Base-by-base conservation (phyloP, 2,888 invertebrate species). In the Caenorhabditis sp. region DNA sequence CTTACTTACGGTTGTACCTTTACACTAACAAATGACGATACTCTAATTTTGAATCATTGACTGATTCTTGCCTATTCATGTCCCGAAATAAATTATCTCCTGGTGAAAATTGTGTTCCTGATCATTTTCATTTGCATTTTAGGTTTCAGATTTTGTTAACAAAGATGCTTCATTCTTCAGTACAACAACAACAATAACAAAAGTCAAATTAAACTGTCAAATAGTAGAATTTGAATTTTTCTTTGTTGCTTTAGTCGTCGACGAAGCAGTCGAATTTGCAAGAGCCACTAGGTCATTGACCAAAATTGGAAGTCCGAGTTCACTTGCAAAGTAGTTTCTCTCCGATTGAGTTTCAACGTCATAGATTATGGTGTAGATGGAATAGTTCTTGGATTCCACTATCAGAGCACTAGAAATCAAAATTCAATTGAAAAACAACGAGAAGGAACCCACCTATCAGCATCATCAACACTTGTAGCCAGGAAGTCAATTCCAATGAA, bases 401-500 rank as follows among this genome's bases (percentile, higher is more conserved):
- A 77, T 64, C 20, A 77, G 37, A 13, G 68, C 69, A 20, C 77
- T 77, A 55, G 53, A 61, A 62, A n/a, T 9, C 1, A 18, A 11
- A 24, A 62, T 47, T 5, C 9, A 20, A 28, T 2, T 9, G 4
- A 18, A 24, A n/a, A 2, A 13, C 8, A 58, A 32, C 1, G 6
- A n/a, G 9, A 32, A 2, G 32, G 1, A 18, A 18, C n/a, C 9
- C 26, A 80, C 80, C 58, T 32, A 24, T 82, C 82, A 8, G 68
- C 77, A 51, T 82, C 77, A 2, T 61, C 68, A 0, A 68, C 67
- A 55, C 72, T 72, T 1, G 72, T 78, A 0, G 28, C 67, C n/a
- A 82, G 20, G n/a, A 82, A 72, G 28, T 82, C 82, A 9, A 67
- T n/a, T 3, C 82, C 82, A 6, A 82, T 51, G 28, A 82, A 82